Evolutionary conservation across 2,113 vertebrate species (phyloP).

Genomic region (Oncorhynchus masou): DNA sequence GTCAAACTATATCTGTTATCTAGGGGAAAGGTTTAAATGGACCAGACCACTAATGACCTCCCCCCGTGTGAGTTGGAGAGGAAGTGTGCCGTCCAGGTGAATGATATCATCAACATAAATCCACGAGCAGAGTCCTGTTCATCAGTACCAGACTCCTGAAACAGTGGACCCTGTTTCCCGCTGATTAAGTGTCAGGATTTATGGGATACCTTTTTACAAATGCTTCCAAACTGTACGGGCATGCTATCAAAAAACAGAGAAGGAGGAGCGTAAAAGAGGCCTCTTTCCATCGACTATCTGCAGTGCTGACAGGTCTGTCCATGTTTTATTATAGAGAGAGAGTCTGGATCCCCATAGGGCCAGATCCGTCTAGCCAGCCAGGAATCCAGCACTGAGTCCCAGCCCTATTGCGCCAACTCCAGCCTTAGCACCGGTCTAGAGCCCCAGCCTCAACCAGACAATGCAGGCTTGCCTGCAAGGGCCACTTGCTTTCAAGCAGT

Average conservation of each 20-base stretch:
- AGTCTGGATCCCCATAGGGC: slow-evolving; percentile 44
- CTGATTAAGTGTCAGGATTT: slow-evolving; percentile 51
- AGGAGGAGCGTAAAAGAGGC: slow-evolving; percentile 38
- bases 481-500: slow-evolving; percentile 2
- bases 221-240: slow-evolving; percentile 52
- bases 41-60: slow-evolving; percentile 26
- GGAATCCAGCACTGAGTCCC: slow-evolving; percentile 32
- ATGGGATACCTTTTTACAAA: slow-evolving; percentile 55
- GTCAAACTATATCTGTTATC: slow-evolving; percentile 57
- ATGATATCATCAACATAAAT: slow-evolving; percentile 32
- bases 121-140: slow-evolving; percentile 5
- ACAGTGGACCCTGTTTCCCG: slow-evolving; percentile 33
- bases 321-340: slow-evolving; percentile 68
- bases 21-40: slow-evolving; percentile 59
- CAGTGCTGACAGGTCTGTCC: slow-evolving; percentile 66
- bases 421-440: slow-evolving; percentile 12
- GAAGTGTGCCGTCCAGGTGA: slow-evolving; percentile 36
- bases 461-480: neutral
- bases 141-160: slow-evolving; percentile 36
- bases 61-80: slow-evolving; percentile 14
- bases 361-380: slow-evolving; percentile 55
- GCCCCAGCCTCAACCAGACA: neutral
- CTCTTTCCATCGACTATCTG: slow-evolving; percentile 56
- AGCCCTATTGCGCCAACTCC: neutral
- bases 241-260: slow-evolving; percentile 48